Evolutionary conservation across 2,888 invertebrate genomes (phyloP), one percentile per base, ranked within the genome.

Genomic region (Trichacis sp.): DNA sequence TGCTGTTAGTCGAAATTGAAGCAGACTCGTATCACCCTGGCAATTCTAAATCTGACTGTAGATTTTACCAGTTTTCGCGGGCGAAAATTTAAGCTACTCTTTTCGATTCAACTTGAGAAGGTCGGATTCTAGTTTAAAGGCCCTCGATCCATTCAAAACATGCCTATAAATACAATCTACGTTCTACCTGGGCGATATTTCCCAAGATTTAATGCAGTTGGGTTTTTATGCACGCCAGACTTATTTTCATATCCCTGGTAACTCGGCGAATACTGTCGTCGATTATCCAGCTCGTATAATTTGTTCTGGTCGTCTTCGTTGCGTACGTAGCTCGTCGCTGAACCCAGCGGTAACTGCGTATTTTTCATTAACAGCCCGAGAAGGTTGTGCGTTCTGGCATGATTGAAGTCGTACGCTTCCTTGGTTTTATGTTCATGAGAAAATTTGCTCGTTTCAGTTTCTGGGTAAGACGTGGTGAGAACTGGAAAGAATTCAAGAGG

Each of bases 341-440:
- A 61, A 1, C 81, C 77, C 0, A 15, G 14, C 0, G 84, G 83
- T 1, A 83, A 52, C 18, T 79, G 79, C 24, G 79, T 81, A 50
- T 80, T 83, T 56, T 84, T 84, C 81, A 83, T 83, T n/a, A 83
- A 49, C 1, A 82, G 51, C 1, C 83, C 81, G 2, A 82, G 53
- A 1, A 81, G 71, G 64, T 84, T 84, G 46, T 84, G 83, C 48
- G 75, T 77, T 57, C 79, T 73, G 0, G 80, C 81, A 50, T 82
- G 78, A 59, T 83, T 82, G 1, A 77, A 61, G 12, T 78, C 76
- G 29, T 60, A 69, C n/a, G 67, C 52, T 4, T 80, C 75, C 1
- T 65, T 73, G 1, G 49, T 52, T 30, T 67, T 70, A 1, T 70
- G 69, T 20, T 71, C 70, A 33, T 53, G 61, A 2, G 73, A 66